Evolutionary conservation across 2,797 vertebrate genomes (phyloP).

Genomic region (Melanotaenia boesemani): DNA sequence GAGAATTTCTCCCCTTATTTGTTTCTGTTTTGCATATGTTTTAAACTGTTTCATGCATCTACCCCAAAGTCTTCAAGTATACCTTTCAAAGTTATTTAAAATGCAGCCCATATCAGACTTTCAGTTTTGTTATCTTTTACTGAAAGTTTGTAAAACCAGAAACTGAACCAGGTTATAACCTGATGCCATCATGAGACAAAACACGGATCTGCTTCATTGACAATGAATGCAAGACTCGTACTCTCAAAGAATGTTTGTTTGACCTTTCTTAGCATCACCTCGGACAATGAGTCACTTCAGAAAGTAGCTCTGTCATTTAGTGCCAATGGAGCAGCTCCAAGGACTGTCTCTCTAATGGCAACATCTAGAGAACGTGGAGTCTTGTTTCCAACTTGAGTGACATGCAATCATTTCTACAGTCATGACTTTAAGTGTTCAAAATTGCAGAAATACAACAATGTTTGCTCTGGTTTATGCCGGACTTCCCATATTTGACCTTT

Average conservation of each 20-base stretch:
- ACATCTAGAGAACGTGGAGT: conserved; percentile 37
- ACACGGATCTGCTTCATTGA: conserved; percentile 60
- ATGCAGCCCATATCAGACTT: conserved; percentile 35
- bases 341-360: conserved; percentile 55
- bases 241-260: conserved; percentile 69
- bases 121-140: conserved; percentile 20
- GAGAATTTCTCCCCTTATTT: conserved; percentile 15
- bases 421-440: conserved; percentile 34
- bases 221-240: conserved; percentile 65
- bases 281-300: conserved; percentile 39
- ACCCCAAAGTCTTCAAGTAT: conserved; percentile 1
- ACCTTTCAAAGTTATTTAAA: not conserved
- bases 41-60: not conserved
- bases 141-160: conserved; percentile 37
- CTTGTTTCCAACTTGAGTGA: conserved; percentile 55
- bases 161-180: conserved; percentile 56
- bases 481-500: conserved; percentile 33
- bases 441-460: conserved; percentile 30
- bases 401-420: conserved; percentile 50
- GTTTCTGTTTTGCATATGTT: not conserved
- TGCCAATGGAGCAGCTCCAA: conserved; percentile 63
- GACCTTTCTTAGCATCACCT: conserved; percentile 62
- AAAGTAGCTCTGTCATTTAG: conserved; percentile 60
- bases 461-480: conserved; percentile 37
- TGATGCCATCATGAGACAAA: conserved; percentile 59